phyloP scores from a whole-genome alignment of 2,888 invertebrate genomes.

The Phaedon cochleariae region DNA sequence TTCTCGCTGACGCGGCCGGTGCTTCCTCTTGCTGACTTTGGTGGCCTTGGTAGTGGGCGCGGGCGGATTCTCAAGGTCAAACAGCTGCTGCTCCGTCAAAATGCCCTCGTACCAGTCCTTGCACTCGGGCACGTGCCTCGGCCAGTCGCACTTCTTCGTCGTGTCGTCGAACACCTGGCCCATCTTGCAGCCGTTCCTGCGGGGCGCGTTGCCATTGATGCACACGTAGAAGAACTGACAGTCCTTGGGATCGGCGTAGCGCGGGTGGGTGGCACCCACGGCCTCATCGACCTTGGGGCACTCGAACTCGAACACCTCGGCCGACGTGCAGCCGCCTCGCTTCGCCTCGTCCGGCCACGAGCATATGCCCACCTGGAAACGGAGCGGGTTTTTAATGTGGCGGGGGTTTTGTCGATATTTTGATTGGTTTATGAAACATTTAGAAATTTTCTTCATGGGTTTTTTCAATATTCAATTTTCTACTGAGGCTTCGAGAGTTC shows the following conservation, averaged over 20 bases:
- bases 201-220: conserved; percentile 85
- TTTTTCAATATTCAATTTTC: too few relatives aligned
- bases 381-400: neutral
- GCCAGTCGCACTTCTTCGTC: conserved; percentile 83
- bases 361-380: conserved; percentile 76
- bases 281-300: conserved; percentile 82
- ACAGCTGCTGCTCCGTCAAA: conserved; percentile 80
- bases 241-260: conserved; percentile 87
- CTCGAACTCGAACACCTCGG: conserved; percentile 84
- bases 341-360: conserved; percentile 94
- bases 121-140: conserved; percentile 88
- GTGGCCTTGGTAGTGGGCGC: conserved; percentile 67
- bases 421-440: too few relatives aligned
- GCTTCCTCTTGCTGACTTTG: conserved; percentile 64
- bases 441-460: too few relatives aligned
- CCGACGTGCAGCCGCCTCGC: conserved; percentile 83
- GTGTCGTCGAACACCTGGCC: conserved; percentile 90
- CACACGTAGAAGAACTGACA: conserved; percentile 94
- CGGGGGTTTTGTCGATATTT: too few relatives aligned
- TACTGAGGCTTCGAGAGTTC: too few relatives aligned
- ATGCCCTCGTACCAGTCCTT: conserved; percentile 90
- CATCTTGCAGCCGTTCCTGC: conserved; percentile 86
- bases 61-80: conserved; percentile 82
- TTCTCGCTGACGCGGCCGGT: conserved; percentile 43
- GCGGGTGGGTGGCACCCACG: conserved; percentile 79